Base-by-base conservation (phyloP, 2,797 vertebrate species). In the Acestrorhynchus altus region DNA sequence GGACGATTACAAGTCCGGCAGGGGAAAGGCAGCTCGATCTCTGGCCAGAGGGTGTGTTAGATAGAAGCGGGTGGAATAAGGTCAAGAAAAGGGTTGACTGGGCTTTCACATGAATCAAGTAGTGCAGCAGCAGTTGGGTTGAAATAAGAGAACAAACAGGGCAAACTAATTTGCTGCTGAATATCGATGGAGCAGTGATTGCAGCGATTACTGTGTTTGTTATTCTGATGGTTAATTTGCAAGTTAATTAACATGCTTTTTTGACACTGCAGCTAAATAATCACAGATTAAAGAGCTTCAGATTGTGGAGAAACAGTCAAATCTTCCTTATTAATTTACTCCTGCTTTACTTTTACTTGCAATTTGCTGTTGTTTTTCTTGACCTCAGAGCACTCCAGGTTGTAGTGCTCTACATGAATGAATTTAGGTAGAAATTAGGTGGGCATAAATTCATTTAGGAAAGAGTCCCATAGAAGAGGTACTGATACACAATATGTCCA, bases 371-470 rank as follows among this genome's bases (percentile, higher is more conserved):
- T 13, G 20, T 59, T 28, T 15, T 44, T 54, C 22, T 66, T 39
- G 49, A 74, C 65, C 26, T 51, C 13, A 51, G 31, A 4, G 22
- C n/a, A 61, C 35, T 13, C 12, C 22, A 22, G 47, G 26, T 20
- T 42, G n/a, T 18, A 59, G 47, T 20, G 31, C 26, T 4, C 31
- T 13, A 13, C 20, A 40, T 16, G 16, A 8, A 12, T 65, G 4
- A 71, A 72, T 46, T 39, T 28, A 72, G 28, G 24, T 28, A 8
- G 24, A 47, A 31, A 68, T 63, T 10, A 52, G 73, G 35, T 8
- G 16, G 40, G 20, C 13, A 42, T 20, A 24, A n/a, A 64, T 59
- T 65, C 80, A 82, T 78, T 75, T 82, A 52, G 61, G 40, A 52
- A 42, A 42, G 11, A 15, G 16, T 47, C 67, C 22, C 8, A 74